Conservation (phyloP, 1,140 invertebrate genomes). For the Pogonus chalceus region DNA sequence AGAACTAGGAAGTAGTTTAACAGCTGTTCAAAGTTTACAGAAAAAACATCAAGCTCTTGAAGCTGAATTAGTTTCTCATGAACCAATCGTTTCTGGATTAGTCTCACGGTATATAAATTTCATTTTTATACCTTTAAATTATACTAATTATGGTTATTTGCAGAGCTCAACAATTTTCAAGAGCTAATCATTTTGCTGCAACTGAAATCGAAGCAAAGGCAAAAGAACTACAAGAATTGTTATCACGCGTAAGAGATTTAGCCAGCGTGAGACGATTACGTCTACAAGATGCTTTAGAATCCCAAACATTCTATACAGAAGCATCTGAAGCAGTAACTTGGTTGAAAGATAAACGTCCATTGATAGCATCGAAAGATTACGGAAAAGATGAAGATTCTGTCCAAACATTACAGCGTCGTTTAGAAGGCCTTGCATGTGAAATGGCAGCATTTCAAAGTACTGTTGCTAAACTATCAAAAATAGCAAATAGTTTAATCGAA, state of each 20-base stretch:
- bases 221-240: constrained; percentile 51
- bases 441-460: constrained; percentile 58
- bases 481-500: constrained; percentile 55
- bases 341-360: constrained; percentile 73
- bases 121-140: neutral
- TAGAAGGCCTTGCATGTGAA: constrained; percentile 73
- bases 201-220: constrained; percentile 56
- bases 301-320: constrained; percentile 82
- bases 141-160: neutral
- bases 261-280: constrained; percentile 59
- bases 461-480: constrained; percentile 55
- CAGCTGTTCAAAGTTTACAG: constrained; percentile 89
- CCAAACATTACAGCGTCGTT: constrained; percentile 63
- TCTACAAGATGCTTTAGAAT: constrained; percentile 73
- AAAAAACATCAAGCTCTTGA: constrained; percentile 90
- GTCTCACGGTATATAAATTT: constrained; percentile 38
- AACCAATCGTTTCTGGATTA: constrained; percentile 66
- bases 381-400: constrained; percentile 85
- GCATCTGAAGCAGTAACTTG: constrained; percentile 77
- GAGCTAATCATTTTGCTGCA: constrained; percentile 74
- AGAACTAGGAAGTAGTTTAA: constrained; percentile 60
- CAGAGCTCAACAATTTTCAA: constrained; percentile 60
- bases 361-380: constrained; percentile 63
- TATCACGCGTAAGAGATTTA: constrained; percentile 55
- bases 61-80: constrained; percentile 70